Percentiles rank a stretch among this genome's conserved stretches.
These are phyloP conservation scores for Urechis unicinctus DNA, from an alignment of 2,888 invertebrate species.

Conservation along the genomic window DNA sequence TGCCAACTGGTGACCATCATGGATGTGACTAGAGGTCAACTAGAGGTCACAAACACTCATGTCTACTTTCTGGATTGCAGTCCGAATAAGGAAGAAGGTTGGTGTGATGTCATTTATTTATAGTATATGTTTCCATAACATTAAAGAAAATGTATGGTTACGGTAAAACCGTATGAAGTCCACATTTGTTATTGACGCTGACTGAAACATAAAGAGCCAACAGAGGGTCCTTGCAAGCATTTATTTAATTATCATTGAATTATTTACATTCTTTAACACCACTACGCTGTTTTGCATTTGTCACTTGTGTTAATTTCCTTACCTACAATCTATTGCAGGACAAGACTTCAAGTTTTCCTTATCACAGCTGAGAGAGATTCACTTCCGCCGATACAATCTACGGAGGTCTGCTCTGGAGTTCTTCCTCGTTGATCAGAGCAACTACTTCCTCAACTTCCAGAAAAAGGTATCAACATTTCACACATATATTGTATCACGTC, in stretches of 20 bases:
- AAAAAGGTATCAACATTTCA: constrained; percentile 53
- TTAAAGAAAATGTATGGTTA: not conserved
- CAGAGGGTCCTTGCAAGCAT: too few relatives aligned
- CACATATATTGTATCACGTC: not conserved
- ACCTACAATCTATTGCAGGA: constrained; percentile 6
- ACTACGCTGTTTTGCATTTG: not conserved
- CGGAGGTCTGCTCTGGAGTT: constrained; percentile 62
- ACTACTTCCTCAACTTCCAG: constrained; percentile 62
- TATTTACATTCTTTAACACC: not conserved
- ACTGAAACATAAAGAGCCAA: too few relatives aligned
- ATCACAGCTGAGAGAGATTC: constrained; percentile 60
- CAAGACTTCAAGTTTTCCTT: constrained; percentile 55
- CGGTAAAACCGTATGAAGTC: too few relatives aligned
- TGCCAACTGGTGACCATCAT: constrained; percentile 60
- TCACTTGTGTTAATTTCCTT: not conserved
- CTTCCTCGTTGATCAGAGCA: constrained; percentile 62
- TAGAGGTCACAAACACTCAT: constrained; percentile 60
- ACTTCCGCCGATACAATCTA: constrained; percentile 61
- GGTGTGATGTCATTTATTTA: not conserved
- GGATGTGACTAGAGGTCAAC: constrained; percentile 59
- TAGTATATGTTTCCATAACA: not conserved
- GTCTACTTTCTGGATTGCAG: constrained; percentile 60
- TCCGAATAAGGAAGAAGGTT: constrained; percentile 53
- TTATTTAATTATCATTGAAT: too few relatives aligned
- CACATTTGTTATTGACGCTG: too few relatives aligned